Conservation (phyloP, 2,888 invertebrate genomes). For the Selenia dentaria region DNA sequence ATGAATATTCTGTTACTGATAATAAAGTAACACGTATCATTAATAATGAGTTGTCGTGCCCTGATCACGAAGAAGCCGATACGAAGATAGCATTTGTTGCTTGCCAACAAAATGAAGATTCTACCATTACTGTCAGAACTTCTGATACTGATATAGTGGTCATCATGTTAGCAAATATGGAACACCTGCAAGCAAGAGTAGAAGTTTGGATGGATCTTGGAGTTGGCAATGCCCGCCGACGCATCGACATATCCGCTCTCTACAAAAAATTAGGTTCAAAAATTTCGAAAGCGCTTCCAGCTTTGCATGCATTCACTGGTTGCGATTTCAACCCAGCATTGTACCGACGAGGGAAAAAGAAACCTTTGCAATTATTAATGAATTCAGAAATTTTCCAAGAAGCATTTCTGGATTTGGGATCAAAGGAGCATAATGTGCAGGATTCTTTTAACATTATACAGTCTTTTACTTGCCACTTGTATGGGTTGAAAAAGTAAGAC, state of each 20-base stretch:
- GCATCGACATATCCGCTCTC: neutral
- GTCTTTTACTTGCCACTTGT: constrained; percentile 6
- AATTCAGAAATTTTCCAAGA: constrained; percentile 2
- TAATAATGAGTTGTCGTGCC: constrained; percentile 27
- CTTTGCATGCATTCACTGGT: too few relatives aligned
- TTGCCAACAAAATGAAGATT: constrained; percentile 21
- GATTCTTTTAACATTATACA: too few relatives aligned
- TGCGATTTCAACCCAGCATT: too few relatives aligned
- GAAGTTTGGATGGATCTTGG: constrained; percentile 32
- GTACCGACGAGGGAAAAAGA: too few relatives aligned
- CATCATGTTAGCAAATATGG: constrained; percentile 36
- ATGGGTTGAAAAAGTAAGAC: neutral
- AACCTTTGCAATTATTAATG: too few relatives aligned
- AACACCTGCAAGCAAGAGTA: constrained; percentile 14
- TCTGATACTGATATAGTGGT: constrained; percentile 38
- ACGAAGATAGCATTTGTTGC: constrained; percentile 27
- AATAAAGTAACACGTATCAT: constrained; percentile 22
- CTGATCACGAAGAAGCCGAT: constrained; percentile 36
- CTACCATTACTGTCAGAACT: constrained; percentile 21
- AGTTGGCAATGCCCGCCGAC: constrained; percentile 31
- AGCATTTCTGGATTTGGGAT: constrained; percentile 14
- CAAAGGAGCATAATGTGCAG: constrained; percentile 14
- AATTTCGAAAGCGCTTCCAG: too few relatives aligned
- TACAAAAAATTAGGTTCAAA: too few relatives aligned
- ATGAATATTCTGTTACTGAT: constrained; percentile 16